Percentiles rank a stretch among this genome's conserved stretches.
Conservation (phyloP, 2,888 invertebrate species). For the Acrocyrtus sp. region DNA sequence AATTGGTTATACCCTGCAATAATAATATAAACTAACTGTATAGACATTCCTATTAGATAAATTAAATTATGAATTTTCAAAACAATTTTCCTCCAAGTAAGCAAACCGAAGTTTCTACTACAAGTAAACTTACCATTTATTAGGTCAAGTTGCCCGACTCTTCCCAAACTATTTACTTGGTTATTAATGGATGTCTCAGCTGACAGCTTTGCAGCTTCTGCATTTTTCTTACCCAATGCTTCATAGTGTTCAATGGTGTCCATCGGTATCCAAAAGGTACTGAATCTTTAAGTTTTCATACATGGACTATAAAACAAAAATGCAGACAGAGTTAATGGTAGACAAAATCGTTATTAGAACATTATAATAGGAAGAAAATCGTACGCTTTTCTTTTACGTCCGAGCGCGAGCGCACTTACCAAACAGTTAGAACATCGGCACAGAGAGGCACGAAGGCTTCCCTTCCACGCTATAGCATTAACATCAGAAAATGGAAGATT, state of each 20-base stretch:
- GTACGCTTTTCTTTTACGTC: too few relatives aligned
- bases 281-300: slow-evolving; percentile 77
- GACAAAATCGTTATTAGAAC: too few relatives aligned
- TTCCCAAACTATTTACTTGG: slow-evolving; percentile 80
- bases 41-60: slow-evolving; percentile 6
- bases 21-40: slow-evolving; percentile 5
- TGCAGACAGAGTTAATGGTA: background rate
- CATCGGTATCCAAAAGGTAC: slow-evolving; percentile 80
- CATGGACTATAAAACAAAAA: slow-evolving; percentile 68
- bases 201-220: slow-evolving; percentile 69
- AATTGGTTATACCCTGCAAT: slow-evolving; percentile 82
- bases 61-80: background rate
- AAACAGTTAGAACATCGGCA: slow-evolving; percentile 66
- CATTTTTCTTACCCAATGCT: slow-evolving; percentile 76
- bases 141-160: slow-evolving; percentile 86
- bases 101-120: background rate
- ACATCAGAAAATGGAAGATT: slow-evolving; percentile 7
- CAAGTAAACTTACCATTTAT: slow-evolving; percentile 70
- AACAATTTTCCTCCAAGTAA: slow-evolving; percentile 58
- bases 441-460: slow-evolving; percentile 12
- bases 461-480: slow-evolving; percentile 30
- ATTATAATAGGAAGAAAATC: too few relatives aligned
- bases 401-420: background rate
- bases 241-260: slow-evolving; percentile 74
- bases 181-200: slow-evolving; percentile 65